Conservation (phyloP, 2,888 invertebrate genomes). For the Nemotelus nigrinus region DNA sequence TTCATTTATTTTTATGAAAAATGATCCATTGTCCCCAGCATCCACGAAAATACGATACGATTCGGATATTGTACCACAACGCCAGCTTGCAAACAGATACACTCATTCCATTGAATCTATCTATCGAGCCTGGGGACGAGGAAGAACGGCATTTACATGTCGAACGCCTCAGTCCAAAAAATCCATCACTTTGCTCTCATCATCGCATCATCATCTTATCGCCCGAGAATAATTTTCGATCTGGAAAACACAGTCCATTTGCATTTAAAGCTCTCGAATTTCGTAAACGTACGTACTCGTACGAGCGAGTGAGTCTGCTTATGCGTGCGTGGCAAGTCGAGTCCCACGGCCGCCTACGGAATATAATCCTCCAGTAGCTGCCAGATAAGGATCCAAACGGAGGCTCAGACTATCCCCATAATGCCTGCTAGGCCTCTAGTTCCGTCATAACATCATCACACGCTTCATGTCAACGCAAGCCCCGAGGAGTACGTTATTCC, state of each 20-base stretch:
- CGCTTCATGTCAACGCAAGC: background rate
- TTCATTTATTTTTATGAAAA: constrained; percentile 14
- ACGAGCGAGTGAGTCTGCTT: background rate
- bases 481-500: background rate
- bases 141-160: constrained; percentile 23
- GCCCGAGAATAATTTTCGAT: constrained; percentile 26
- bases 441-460: constrained; percentile 35
- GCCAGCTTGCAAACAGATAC: constrained; percentile 12
- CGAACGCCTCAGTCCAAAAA: constrained; percentile 34
- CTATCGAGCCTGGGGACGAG: background rate
- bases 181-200: constrained; percentile 21
- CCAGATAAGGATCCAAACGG: constrained; percentile 34
- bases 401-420: constrained; percentile 42
- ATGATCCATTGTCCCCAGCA: constrained; percentile 41
- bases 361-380: constrained; percentile 38
- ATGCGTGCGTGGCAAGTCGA: too few species aligned
- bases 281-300: background rate
- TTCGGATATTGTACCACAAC: background rate
- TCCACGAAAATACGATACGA: constrained; percentile 13
- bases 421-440: constrained; percentile 41
- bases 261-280: constrained; percentile 36
- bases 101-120: background rate
- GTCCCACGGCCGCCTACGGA: constrained; percentile 20
- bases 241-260: constrained; percentile 24
- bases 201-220: constrained; percentile 27